phyloP scores from a whole-genome alignment of 2,113 vertebrate genomes.

The Fukomys damarensis region DNA sequence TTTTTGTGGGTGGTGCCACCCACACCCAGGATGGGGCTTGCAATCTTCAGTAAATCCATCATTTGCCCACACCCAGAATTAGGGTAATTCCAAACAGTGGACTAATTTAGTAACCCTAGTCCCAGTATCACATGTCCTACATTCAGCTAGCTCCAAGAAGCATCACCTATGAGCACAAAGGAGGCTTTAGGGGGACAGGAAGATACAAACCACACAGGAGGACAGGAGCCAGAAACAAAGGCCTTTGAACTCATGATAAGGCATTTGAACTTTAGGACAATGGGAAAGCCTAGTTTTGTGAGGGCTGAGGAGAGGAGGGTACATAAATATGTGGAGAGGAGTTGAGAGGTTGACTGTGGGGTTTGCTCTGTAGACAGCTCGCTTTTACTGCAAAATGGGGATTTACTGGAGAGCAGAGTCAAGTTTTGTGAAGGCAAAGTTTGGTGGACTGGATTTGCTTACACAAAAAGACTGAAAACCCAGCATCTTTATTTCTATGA shows the following conservation, averaged over 20 bases:
- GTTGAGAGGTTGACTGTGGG: neutral
- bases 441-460: neutral
- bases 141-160: neutral
- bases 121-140: neutral
- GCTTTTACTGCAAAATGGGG: neutral
- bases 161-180: neutral
- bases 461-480: neutral
- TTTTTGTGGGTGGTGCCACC: neutral
- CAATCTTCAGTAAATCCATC: neutral
- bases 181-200: neutral
- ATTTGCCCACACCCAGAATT: neutral
- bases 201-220: neutral
- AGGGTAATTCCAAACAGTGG: neutral
- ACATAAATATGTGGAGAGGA: neutral
- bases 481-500: neutral
- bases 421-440: neutral
- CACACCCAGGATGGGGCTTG: neutral
- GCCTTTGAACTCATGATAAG: neutral
- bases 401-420: neutral
- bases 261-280: neutral
- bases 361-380: neutral
- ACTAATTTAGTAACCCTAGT: neutral
- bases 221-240: neutral
- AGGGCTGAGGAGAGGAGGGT: accelerated
- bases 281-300: neutral